Conservation (phyloP, 2,113 vertebrate genomes). For the Mystacornis crossleyi region DNA sequence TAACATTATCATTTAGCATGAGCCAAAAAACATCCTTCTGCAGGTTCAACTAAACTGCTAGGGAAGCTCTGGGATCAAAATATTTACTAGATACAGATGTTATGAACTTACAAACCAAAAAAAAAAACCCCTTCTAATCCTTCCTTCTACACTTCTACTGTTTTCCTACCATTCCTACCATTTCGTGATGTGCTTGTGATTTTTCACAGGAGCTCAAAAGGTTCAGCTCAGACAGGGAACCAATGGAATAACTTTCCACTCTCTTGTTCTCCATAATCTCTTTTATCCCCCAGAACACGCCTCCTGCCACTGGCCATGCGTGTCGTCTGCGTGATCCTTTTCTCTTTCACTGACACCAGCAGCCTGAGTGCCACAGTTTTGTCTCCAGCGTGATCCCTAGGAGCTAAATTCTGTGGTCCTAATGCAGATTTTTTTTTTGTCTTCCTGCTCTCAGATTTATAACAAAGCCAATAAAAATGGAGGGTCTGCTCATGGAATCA, state of each 20-base stretch:
- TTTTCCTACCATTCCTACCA: not conserved
- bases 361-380: not conserved
- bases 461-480: conserved; percentile 9
- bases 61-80: not conserved
- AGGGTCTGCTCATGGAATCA: not conserved
- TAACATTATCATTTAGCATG: not conserved
- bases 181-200: conserved; percentile 12
- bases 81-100: conserved; percentile 4
- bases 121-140: not conserved
- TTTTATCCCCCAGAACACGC: not conserved
- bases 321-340: not conserved
- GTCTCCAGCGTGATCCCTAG: not conserved
- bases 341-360: not conserved
- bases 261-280: conserved; percentile 1
- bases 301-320: not conserved
- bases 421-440: not conserved
- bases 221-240: not conserved
- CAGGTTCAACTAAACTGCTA: not conserved
- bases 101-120: not conserved
- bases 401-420: not conserved
- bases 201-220: conserved; percentile 40
- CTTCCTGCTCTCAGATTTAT: not conserved
- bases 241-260: not conserved
- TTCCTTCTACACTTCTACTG: not conserved
- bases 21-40: not conserved